These are phyloP conservation scores for Rhagoletis zephyria DNA, from an alignment of 1,140 invertebrate species.

Conservation along the genomic window DNA sequence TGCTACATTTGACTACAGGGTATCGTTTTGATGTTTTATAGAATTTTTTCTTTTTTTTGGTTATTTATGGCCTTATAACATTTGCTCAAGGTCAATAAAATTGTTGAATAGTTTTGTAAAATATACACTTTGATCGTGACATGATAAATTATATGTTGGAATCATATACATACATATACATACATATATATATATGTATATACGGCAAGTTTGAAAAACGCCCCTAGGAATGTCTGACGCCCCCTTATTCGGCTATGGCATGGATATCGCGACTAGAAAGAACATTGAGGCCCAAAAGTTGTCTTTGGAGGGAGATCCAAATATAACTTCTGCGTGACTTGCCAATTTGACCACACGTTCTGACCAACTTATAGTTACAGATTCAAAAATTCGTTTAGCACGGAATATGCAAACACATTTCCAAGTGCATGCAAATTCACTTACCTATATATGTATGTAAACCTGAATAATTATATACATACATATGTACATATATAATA, in stretches of 20 bases:
- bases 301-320: slow-evolving; percentile 17
- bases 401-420: too few relatives aligned
- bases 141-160: too few relatives aligned
- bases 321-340: neutral
- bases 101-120: too few relatives aligned
- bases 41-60: too few relatives aligned
- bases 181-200: too few relatives aligned
- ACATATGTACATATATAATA: neutral
- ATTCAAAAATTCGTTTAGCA: neutral
- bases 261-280: neutral
- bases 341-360: slow-evolving; percentile 24
- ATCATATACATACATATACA: too few relatives aligned
- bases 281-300: neutral
- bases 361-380: slow-evolving; percentile 19
- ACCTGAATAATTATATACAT: neutral
- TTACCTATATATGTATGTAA: neutral
- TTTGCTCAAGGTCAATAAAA: too few relatives aligned
- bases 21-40: too few relatives aligned
- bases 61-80: too few relatives aligned
- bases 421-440: too few relatives aligned
- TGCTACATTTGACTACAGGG: too few relatives aligned
- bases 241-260: slow-evolving; percentile 11
- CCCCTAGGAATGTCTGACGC: slow-evolving; percentile 14
- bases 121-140: too few relatives aligned
- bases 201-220: slow-evolving; percentile 17